phyloP scores from a whole-genome alignment of 2,113 vertebrate genomes.

The Penelope pileata region DNA sequence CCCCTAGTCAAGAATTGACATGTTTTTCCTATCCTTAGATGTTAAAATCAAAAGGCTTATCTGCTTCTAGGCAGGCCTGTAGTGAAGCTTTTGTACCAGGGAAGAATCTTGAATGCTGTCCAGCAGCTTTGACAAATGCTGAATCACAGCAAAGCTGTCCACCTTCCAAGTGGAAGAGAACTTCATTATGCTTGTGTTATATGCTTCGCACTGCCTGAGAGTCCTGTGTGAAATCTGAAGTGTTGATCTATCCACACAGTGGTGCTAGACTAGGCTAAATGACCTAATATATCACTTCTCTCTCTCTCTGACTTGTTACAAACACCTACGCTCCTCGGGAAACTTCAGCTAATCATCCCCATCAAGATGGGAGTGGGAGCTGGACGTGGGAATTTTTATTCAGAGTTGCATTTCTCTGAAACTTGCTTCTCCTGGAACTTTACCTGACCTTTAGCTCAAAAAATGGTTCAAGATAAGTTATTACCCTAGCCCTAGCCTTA shows the following conservation, averaged over 20 bases:
- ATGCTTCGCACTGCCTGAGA: background rate
- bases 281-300: constrained; percentile 9
- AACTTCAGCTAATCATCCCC: constrained; percentile 47
- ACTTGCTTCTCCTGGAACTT: constrained; percentile 31
- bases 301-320: background rate
- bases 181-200: background rate
- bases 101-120: background rate
- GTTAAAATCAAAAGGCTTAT: background rate
- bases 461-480: constrained; percentile 51
- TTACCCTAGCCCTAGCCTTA: background rate
- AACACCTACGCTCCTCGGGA: constrained; percentile 39
- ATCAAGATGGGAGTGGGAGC: constrained; percentile 40
- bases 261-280: background rate
- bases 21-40: background rate
- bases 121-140: background rate
- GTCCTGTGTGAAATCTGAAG: background rate
- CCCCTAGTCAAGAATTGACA: background rate
- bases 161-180: constrained; percentile 16
- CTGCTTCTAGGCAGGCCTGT: background rate
- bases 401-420: constrained; percentile 45
- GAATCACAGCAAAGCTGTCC: background rate
- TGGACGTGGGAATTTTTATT: constrained; percentile 27
- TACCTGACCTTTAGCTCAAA: constrained; percentile 47
- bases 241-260: background rate
- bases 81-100: background rate